Evolutionary conservation across 2,797 vertebrate species (phyloP).

Genomic region (Clarias laeviceps): DNA sequence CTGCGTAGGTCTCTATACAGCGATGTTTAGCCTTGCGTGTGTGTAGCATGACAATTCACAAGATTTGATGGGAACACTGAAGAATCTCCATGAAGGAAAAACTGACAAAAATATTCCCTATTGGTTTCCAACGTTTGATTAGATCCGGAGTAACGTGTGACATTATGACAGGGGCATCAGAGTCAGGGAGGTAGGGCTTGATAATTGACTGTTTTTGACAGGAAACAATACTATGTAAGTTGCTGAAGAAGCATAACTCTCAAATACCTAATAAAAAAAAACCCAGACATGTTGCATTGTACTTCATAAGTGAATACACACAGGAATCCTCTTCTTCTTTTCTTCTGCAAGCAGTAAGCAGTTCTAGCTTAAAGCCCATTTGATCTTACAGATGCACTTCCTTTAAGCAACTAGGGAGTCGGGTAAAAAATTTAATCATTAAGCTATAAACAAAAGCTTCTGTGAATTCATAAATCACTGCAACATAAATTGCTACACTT

Average conservation of each 20-base stretch:
- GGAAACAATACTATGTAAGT: not conserved
- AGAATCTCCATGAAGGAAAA: not conserved
- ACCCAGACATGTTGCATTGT: not conserved
- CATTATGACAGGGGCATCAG: not conserved
- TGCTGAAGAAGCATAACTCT: not conserved
- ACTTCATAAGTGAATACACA: conserved; percentile 33
- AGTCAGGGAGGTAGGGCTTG: not conserved
- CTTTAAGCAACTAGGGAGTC: conserved; percentile 36
- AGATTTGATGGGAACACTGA: not conserved
- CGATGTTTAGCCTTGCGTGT: not conserved
- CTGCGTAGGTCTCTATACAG: not conserved
- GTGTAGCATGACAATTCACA: not conserved
- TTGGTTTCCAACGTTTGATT: not conserved
- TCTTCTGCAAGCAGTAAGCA: conserved; percentile 10
- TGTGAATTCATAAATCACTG: conserved; percentile 18
- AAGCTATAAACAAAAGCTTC: conserved; percentile 43
- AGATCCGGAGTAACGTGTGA: not conserved
- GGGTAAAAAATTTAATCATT: conserved; percentile 46
- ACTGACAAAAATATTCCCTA: not conserved
- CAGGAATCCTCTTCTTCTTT: conserved; percentile 29
- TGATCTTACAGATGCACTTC: conserved; percentile 22
- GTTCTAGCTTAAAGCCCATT: conserved; percentile 36
- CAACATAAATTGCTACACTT: not conserved
- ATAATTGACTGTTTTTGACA: not conserved
- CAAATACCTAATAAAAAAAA: not conserved